Evolutionary conservation across 2,113 vertebrate species (phyloP), one percentile per base, ranked within the genome.

Genomic region (Alaudala cheleensis): DNA sequence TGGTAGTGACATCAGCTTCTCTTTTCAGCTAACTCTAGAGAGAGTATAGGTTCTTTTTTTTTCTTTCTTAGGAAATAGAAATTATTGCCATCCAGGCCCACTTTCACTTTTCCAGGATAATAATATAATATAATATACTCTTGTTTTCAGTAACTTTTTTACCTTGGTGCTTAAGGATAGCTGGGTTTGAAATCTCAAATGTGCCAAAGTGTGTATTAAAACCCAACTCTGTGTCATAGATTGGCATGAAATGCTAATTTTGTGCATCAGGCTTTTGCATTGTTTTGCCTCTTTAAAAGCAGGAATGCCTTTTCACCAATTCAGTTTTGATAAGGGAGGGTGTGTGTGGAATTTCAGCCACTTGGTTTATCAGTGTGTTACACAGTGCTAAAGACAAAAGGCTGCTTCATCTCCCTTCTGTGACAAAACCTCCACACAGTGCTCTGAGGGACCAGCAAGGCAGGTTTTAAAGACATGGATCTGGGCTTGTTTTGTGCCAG

Each of bases 171-270:
- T 40, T 40, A 49, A 49, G 17, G 70, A 11, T 34, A 50, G 72
- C 26, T 53, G 61, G 40, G 12, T 86, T 77, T 61, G 25, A 65
- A 73, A 73, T 58, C 50, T 49, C 19, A 21, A 76, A 45, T 45
- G 7, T 37, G 13, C 45, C 31, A 14, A 47, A 56, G 4, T n/a
- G 11, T 23, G 5, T 7, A 10, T 62, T 64, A 29, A 92, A 82
- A 22, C 12, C 11, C 25, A 13, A 28, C 9, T 17, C 12, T 21
- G 18, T 1, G 0, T 8, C 14, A 3, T 12, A 83, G 18, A 2
- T 37, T 88, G 54, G 5, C 50, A 33, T 44, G 34, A 85, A 90
- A 56, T 33, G n/a, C 4, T 21, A 42, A 4, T 44, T 88, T 91
- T 82, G 23, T 5, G 2, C 60, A 33, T 71, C 19, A 29, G 34